Conservation (phyloP, 2,113 vertebrate species). For the Condylura cristata region DNA sequence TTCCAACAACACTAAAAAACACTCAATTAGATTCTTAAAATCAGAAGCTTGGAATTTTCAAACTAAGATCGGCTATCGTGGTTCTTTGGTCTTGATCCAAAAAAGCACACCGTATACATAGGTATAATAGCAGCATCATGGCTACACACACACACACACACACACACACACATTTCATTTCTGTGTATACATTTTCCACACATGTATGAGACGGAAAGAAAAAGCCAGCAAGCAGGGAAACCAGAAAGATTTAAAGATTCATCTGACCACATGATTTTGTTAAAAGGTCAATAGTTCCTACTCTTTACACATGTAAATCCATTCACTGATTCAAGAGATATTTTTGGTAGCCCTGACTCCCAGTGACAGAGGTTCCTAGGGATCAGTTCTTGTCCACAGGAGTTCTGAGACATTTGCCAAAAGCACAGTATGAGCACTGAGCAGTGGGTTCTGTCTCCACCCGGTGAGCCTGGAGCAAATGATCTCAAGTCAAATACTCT, state of each 20-base stretch:
- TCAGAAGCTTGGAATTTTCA: not conserved
- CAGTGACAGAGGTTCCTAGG: not conserved
- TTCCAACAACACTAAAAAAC: not conserved
- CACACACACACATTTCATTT: not conserved
- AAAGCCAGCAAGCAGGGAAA: not conserved
- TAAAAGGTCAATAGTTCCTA: not conserved
- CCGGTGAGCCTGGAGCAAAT: not conserved
- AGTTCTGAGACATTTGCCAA: not conserved
- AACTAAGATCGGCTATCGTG: not conserved
- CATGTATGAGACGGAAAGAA: too few relatives aligned
- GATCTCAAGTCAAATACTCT: not conserved
- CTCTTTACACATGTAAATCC: not conserved
- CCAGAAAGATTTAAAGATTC: not conserved
- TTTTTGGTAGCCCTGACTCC: not conserved
- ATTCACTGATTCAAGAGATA: not conserved
- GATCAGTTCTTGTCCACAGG: not conserved
- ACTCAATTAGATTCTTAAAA: not conserved
- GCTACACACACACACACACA: not conserved
- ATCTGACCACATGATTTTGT: not conserved
- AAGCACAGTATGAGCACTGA: not conserved
- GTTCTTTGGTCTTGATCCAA: not conserved
- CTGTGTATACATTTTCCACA: too few relatives aligned
- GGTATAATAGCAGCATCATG: too few relatives aligned
- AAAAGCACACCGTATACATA: not conserved
- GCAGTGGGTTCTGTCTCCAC: not conserved